These are phyloP conservation scores for Solenopsis fugax DNA, from an alignment of 1,140 invertebrate species.

Conservation along the genomic window DNA sequence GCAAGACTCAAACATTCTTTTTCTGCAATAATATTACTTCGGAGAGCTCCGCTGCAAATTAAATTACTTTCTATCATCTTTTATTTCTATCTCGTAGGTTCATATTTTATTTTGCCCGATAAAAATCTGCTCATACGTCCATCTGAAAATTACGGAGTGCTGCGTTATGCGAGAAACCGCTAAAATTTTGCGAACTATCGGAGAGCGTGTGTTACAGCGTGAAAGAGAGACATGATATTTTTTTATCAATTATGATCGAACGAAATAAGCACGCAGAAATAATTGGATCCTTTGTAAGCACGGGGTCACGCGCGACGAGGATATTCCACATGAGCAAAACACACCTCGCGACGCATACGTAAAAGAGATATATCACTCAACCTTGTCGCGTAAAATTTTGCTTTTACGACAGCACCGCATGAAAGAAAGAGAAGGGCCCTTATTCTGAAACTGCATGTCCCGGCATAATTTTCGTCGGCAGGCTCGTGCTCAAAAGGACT, in stretches of 20 bases:
- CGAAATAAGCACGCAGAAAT: neutral
- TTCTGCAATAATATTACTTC: neutral
- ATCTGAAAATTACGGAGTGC: neutral
- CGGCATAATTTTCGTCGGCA: constrained; percentile 54
- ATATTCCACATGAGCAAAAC: neutral
- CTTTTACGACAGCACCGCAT: constrained; percentile 32
- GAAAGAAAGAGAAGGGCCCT: constrained; percentile 23
- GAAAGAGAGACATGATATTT: neutral
- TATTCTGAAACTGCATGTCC: constrained; percentile 45
- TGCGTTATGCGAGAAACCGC: neutral
- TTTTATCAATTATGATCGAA: constrained; percentile 26
- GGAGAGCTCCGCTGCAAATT: neutral
- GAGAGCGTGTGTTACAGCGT: neutral
- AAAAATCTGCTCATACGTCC: neutral
- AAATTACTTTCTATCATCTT: neutral
- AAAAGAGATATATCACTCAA: constrained; percentile 41
- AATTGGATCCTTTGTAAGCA: neutral
- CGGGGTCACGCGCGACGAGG: neutral
- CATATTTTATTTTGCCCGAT: neutral
- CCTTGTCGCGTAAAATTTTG: constrained; percentile 35
- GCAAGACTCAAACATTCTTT: neutral
- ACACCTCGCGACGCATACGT: neutral
- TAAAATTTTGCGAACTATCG: neutral
- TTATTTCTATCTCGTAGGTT: neutral
- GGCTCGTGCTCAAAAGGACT: constrained; percentile 48